Evolutionary conservation across 2,888 invertebrate species (phyloP), one percentile per base, ranked within the genome.

Genomic region (Galerucella pusilla): DNA sequence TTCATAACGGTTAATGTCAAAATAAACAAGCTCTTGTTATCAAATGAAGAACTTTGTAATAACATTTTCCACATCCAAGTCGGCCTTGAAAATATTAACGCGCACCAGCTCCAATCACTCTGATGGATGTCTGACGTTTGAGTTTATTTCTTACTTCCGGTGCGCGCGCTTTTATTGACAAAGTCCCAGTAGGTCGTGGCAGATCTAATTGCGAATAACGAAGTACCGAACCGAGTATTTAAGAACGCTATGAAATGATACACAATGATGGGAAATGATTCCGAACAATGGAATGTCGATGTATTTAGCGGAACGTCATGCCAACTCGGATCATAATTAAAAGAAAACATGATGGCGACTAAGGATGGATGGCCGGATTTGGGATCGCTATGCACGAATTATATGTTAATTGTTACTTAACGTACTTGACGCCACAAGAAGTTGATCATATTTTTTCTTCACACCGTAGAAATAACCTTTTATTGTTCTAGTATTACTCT

Each of bases 151-250:
- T 20, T 46, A 67, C 64, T 73, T 75, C 75, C 73, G 67, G 70
- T 70, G 68, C 66, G 67, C 64, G 70, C 25, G 46, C 63, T 16
- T n/a, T 28, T 46, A 54, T 42, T 9, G 35, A 73, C 68, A 64
- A 66, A 75, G 75, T 68, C 73, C 71, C 61, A 75, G 73, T 74
- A 61, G 45, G 75, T 74, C 67, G 71, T 71, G 63, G 72, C 74
- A 69, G 35, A 70, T 74, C 66, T 76, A 78, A 76, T 78, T 73
- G 74, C 68, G 59, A 78, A 74, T 74, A 76, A 78, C 74, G 73
- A 77, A 77, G 71, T 71, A 28, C 20, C 20, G 20, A 20, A 77
- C 28, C 73, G 71, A 77, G 49, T 46, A 65, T 77, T 75, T 60
- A 63, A 63, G 63, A 70, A 70, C 63, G 70, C 20, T 25, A 20